phyloP scores from a whole-genome alignment of 2,888 invertebrate genomes.

The Escarpia spicata region DNA sequence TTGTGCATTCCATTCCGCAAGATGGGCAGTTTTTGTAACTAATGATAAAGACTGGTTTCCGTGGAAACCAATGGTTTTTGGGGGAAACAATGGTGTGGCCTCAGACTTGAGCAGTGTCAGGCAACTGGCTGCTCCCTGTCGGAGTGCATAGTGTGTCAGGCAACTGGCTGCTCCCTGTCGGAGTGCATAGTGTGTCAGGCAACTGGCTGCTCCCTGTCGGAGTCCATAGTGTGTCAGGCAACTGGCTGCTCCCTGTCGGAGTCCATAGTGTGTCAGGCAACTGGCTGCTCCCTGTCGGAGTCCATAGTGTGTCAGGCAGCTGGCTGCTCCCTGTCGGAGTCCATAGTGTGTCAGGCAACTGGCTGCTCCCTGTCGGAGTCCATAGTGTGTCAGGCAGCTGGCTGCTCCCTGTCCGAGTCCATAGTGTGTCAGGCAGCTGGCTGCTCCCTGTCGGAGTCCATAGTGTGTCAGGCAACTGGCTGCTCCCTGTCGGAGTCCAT shows the following conservation, averaged over 20 bases:
- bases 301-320: background rate
- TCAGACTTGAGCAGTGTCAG: background rate
- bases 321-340: background rate
- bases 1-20: background rate
- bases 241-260: background rate
- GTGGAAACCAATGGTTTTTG: background rate
- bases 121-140: background rate
- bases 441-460: no score
- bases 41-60: background rate
- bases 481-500: no score
- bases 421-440: background rate
- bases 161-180: background rate
- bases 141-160: no score
- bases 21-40: background rate
- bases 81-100: no score
- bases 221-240: no score
- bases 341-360: background rate
- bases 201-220: background rate
- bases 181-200: no score
- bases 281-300: background rate
- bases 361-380: background rate
- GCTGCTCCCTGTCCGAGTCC: background rate
- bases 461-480: background rate
- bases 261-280: no score
- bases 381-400: background rate